Evolutionary conservation across 2,888 invertebrate species (phyloP).

Genomic region (Lomographa bimaculata): DNA sequence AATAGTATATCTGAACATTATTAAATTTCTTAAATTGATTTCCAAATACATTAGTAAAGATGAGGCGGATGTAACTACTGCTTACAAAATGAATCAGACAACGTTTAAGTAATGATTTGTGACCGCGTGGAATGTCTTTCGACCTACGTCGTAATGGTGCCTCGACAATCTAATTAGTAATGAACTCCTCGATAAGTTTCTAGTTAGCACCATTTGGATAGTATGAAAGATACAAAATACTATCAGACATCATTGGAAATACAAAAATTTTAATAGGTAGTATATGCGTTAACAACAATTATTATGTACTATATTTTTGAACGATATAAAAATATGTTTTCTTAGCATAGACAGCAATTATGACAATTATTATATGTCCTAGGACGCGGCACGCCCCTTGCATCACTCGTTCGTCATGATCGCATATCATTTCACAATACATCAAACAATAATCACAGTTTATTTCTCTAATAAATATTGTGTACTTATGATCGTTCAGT

Average conservation of each 20-base stretch:
- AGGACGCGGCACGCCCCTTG: constrained; percentile 17
- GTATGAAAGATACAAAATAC: constrained; percentile 50
- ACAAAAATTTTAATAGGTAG: too few relatives aligned
- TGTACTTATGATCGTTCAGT: constrained; percentile 56
- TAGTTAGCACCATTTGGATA: constrained; percentile 74
- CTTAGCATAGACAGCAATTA: constrained; percentile 67
- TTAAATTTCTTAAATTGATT: constrained; percentile 29
- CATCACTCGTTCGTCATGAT: too few relatives aligned
- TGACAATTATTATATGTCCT: constrained; percentile 43
- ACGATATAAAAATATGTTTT: constrained; percentile 80
- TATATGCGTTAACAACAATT: constrained; percentile 68
- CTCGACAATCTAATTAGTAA: constrained; percentile 30
- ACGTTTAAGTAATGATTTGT: constrained; percentile 7
- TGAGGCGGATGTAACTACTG: constrained; percentile 13
- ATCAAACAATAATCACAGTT: constrained; percentile 68
- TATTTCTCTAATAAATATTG: constrained; percentile 71
- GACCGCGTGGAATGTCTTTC: constrained; percentile 31
- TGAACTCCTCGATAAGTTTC: constrained; percentile 38
- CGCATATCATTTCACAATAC: too few relatives aligned
- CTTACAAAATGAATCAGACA: not conserved
- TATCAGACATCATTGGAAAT: constrained; percentile 61
- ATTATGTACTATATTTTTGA: constrained; percentile 75
- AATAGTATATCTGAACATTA: constrained; percentile 18
- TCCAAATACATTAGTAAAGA: constrained; percentile 13
- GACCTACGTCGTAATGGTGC: constrained; percentile 29